Percentiles rank a stretch among this genome's conserved stretches.
These are phyloP conservation scores for Apocrypta bakeri DNA, from an alignment of 1,140 invertebrate species.

Conservation along the genomic window DNA sequence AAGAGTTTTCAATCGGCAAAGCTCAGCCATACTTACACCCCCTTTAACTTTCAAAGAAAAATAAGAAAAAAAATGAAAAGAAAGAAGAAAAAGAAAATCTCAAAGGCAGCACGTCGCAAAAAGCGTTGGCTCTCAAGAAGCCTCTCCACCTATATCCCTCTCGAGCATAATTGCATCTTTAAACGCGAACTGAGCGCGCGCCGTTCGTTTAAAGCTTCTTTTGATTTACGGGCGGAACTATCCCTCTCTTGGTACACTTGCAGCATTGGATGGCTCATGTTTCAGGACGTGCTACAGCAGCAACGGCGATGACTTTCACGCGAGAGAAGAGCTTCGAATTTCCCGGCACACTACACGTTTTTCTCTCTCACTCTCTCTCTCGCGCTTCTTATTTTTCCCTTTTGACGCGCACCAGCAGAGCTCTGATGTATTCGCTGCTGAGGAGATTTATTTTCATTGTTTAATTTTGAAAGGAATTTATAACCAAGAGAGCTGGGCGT, in stretches of 20 bases:
- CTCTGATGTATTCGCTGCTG: neutral
- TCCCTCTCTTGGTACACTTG: neutral
- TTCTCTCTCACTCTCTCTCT: slow-evolving; percentile 24
- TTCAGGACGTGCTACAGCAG: neutral
- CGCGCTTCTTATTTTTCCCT: slow-evolving; percentile 23
- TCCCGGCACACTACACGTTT: neutral
- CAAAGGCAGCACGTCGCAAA: neutral
- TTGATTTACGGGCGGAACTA: slow-evolving; percentile 44
- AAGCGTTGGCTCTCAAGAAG: slow-evolving; percentile 9
- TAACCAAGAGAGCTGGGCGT: neutral
- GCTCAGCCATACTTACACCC: neutral
- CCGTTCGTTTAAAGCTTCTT: slow-evolving; percentile 36
- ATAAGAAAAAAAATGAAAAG: too few species aligned
- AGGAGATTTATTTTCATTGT: neutral
- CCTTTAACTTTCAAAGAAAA: too few species aligned
- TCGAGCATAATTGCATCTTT: slow-evolving; percentile 49
- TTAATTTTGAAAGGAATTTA: slow-evolving; percentile 20
- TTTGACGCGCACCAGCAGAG: neutral
- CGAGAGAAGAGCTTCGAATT: slow-evolving; percentile 31
- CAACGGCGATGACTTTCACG: neutral
- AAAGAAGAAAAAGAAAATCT: neutral
- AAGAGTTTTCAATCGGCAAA: neutral
- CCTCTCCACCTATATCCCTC: slow-evolving; percentile 37
- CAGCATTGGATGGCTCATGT: neutral
- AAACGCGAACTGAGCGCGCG: slow-evolving; percentile 38